Evolutionary conservation across 2,113 vertebrate species (phyloP).

Genomic region (Excalfactoria chinensis): DNA sequence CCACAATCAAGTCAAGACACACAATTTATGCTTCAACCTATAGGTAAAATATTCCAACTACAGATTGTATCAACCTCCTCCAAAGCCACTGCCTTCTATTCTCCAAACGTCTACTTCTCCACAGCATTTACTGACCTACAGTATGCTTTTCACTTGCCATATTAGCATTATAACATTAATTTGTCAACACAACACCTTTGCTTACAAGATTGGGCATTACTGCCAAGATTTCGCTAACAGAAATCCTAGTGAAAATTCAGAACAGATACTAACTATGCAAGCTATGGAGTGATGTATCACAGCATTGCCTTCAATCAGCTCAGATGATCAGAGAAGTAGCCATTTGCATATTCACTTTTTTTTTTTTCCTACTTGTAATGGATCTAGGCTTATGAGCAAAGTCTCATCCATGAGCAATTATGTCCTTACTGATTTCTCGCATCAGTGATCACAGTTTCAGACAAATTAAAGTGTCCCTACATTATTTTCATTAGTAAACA

Average conservation of each 20-base stretch:
- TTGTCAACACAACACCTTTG: neutral
- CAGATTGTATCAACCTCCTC: neutral
- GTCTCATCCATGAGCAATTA: neutral
- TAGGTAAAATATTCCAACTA: neutral
- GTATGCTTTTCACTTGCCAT: neutral
- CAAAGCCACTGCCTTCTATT: slow-evolving; percentile 5
- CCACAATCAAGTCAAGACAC: neutral
- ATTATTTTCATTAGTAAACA: slow-evolving; percentile 8
- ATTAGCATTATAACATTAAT: neutral
- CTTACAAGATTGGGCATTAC: neutral
- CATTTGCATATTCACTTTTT: neutral
- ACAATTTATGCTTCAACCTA: neutral
- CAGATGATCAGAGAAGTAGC: neutral
- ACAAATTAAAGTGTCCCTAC: slow-evolving; percentile 18
- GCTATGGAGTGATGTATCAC: neutral
- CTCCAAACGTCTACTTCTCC: neutral
- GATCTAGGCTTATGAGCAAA: neutral
- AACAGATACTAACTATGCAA: neutral
- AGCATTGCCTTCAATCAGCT: neutral
- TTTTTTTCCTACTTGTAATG: neutral
- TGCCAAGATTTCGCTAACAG: neutral
- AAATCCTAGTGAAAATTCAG: neutral
- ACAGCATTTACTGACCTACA: neutral
- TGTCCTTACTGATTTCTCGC: slow-evolving; percentile 23
- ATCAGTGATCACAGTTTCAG: slow-evolving; percentile 16